A percentile compares a stretch with the other conserved stretches of the same genome.
Conservation (phyloP, 1,140 invertebrate genomes). For the Melitaea cinxia region DNA sequence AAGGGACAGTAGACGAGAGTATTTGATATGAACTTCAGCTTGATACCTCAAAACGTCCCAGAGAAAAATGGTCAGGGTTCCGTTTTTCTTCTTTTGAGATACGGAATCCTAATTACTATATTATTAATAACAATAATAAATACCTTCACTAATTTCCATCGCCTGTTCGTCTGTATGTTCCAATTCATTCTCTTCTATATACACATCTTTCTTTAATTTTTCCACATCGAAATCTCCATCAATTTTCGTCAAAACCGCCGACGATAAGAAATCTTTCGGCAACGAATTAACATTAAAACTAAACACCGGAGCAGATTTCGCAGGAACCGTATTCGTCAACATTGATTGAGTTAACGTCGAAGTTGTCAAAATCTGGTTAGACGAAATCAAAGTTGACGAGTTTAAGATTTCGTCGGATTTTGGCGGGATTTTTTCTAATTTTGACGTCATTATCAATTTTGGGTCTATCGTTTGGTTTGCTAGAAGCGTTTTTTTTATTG, state of each 20-base stretch:
- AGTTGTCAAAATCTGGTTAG: slow-evolving; percentile 2
- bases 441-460: slow-evolving; percentile 17
- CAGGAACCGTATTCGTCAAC: slow-evolving; percentile 3
- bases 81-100: no score
- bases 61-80: no score
- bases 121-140: not conserved
- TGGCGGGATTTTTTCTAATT: slow-evolving; percentile 6
- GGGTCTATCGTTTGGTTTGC: slow-evolving; percentile 20
- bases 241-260: slow-evolving; percentile 37
- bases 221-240: slow-evolving; percentile 47
- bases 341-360: slow-evolving; percentile 4
- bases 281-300: slow-evolving; percentile 45
- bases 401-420: slow-evolving; percentile 1
- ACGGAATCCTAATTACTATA: no score
- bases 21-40: no score
- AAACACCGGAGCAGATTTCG: slow-evolving; percentile 25
- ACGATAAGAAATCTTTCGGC: slow-evolving; percentile 51
- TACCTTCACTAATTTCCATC: slow-evolving; percentile 71
- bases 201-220: slow-evolving; percentile 46
- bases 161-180: slow-evolving; percentile 54
- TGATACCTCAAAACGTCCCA: no score
- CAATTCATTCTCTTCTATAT: slow-evolving; percentile 40
- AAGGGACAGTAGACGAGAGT: no score
- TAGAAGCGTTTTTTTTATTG: slow-evolving; percentile 19
- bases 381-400: slow-evolving; percentile 5